phyloP scores from a whole-genome alignment of 2,113 vertebrate species.

The Entosphenus tridentatus region DNA sequence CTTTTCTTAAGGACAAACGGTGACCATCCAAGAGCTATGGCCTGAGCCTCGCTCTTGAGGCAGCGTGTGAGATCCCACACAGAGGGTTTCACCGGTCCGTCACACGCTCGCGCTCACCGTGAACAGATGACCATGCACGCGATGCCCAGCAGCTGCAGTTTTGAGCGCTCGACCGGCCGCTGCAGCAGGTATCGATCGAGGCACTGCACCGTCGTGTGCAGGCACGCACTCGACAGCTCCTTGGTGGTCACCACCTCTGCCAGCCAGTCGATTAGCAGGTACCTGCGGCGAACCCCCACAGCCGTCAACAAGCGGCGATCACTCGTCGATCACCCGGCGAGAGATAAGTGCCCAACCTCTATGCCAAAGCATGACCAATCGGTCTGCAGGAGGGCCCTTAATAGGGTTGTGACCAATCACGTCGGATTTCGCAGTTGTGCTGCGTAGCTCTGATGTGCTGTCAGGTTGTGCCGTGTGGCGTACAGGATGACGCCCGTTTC shows the following conservation, averaged over 20 bases:
- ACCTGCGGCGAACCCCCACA: conserved; percentile 23
- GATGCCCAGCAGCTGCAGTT: conserved; percentile 73
- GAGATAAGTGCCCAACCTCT: too few species aligned
- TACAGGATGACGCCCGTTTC: too few species aligned
- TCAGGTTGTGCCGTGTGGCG: too few species aligned
- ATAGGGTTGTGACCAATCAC: too few species aligned
- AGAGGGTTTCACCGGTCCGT: too few species aligned
- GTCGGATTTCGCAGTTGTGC: too few species aligned
- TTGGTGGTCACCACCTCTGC: conserved; percentile 96
- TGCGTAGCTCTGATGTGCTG: too few species aligned
- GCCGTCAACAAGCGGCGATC: too few species aligned
- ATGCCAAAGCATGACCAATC: too few species aligned
- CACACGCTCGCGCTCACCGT: conserved; percentile 27
- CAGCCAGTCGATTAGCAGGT: conserved; percentile 88
- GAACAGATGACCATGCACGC: conserved; percentile 98
- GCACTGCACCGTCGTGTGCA: conserved; percentile 68
- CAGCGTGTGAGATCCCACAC: too few species aligned
- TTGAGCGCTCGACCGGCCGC: conserved; percentile 44
- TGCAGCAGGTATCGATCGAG: conserved; percentile 67
- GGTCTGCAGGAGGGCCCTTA: too few species aligned
- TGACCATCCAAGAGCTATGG: neutral
- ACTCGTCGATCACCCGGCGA: too few species aligned
- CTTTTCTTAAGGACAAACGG: neutral
- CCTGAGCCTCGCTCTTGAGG: neutral
- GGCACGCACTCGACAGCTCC: conserved; percentile 67